phyloP scores from a whole-genome alignment of 2,888 invertebrate genomes.

The Tridacna gigas region DNA sequence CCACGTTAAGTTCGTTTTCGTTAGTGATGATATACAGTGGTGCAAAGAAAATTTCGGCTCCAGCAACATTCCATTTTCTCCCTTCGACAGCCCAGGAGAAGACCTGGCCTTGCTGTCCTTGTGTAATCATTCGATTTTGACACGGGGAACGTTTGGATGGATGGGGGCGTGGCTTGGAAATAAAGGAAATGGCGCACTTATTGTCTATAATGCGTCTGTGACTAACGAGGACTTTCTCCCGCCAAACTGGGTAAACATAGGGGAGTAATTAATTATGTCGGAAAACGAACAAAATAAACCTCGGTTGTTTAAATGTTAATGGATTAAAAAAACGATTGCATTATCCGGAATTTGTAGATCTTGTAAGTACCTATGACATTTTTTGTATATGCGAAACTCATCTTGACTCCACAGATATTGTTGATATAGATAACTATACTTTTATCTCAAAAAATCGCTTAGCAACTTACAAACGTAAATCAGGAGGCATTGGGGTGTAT shows the following conservation, averaged over 20 bases:
- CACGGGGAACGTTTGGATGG: neutral
- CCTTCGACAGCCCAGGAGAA: neutral
- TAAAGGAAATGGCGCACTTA: neutral
- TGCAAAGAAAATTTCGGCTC: neutral
- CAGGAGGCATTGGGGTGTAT: too few species aligned
- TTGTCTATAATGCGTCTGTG: neutral
- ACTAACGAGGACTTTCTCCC: neutral
- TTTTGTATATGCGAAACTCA: neutral
- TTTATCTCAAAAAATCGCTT: too few species aligned
- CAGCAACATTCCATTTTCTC: neutral
- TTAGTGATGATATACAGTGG: slow-evolving; percentile 4
- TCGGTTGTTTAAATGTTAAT: too few species aligned
- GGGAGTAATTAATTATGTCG: neutral
- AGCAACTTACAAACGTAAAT: too few species aligned
- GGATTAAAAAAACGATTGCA: neutral
- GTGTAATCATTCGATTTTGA: neutral
- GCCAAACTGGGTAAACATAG: neutral
- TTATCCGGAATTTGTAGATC: neutral
- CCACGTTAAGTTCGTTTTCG: neutral
- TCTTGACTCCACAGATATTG: neutral
- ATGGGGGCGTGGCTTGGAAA: slow-evolving; percentile 4
- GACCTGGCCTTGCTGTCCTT: neutral
- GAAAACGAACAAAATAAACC: neutral
- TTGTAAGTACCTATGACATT: too few species aligned
- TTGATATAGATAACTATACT: too few species aligned